Base-by-base conservation (phyloP, 2,888 invertebrate genomes). In the Cataglyphis cursor region DNA sequence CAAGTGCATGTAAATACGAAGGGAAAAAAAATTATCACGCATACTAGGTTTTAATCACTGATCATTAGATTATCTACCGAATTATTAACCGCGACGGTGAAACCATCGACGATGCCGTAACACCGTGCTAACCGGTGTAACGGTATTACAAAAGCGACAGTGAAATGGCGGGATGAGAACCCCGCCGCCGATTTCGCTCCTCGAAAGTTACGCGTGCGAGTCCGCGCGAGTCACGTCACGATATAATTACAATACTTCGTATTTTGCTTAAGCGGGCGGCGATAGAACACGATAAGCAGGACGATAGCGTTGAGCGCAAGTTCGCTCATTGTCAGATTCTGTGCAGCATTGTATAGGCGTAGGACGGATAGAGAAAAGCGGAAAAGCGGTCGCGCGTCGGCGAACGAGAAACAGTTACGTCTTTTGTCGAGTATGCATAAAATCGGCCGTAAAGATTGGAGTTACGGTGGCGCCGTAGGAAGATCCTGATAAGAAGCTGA, bases 101-200 rank as follows among this genome's bases (percentile, higher is more conserved):
- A 75, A 75, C 68, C 83, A 70, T 72, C 62, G 51, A 35, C 59
- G 70, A 83, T 82, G 78, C 83, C 80, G 74, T 87, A 85, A 87
- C 76, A 68, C 62, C 75, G 85, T 82, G 81, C 66, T 78, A 84
- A 82, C 82, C 81, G 81, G 84, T 84, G 74, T 82, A 93, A 93
- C 93, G 93, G 93, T 90, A 93, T 93, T 93, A 93, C 93, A 93
- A 93, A 93, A 93, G 93, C 93, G 93, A 93, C 93, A 93, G 93
- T 93, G 92, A 92, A 93, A 92, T 91, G 92, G 91, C 91, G 89
- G 88, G 89, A 84, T 84, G 90, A 88, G 89, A 87, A 85, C 8
- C n/a, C n/a, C n/a, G 51, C 18, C 85, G 85, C 87, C 87, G 89
- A 91, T 92, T 93, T 93, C 92, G 92, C 93, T 92, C 89, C 74